Evolutionary conservation across 2,888 invertebrate genomes (phyloP), one percentile per base, ranked within the genome.

Genomic region (Junonia oenone): DNA sequence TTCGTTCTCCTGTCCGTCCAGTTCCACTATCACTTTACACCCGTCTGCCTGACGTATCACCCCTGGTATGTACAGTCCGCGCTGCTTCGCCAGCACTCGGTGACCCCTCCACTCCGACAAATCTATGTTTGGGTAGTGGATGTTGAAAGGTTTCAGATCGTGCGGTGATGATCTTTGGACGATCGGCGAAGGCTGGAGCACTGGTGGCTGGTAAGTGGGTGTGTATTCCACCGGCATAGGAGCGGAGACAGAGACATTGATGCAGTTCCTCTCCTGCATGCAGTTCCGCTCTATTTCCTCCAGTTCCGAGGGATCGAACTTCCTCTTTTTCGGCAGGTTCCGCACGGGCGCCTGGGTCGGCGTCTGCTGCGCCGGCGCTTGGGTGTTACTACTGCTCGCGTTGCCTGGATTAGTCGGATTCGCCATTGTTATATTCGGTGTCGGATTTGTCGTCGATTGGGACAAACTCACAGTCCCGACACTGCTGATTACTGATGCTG

Each of bases 71-170:
- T 96, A 97, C 69, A 94, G 92, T 59, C 94, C 93, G 63, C 95
- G 94, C 73, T 94, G 93, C 78, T 96, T 96, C 38, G 98, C 98
- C 68, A 99, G 90, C 58, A 98, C 97, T 68, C 98, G 92, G 78
- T 98, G 97, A 74, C 97, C 96, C 67, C 94, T 94, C 98, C 98
- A 99, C 85, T 98, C 98, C 71, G 94, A 95, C 68, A 98, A 92
- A 89, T 98, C 97, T 64, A 98, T 92, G 68, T 91, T 90, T 11
- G 93, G 93, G 73, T 93, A 93, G 63, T 75, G 76, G 26, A 81
- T 67, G 64, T 76, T 43, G 43, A 43, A 85, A 1, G 75, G 67
- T 60, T 92, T 93, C 35, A 91, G 81, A 33, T 93, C 93, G 35
- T 92, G 91, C 57, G 93, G 92, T 1, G 93, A 92, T 1, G 91